Percentiles rank a stretch among this genome's conserved stretches.
Evolutionary conservation across 2,113 vertebrate genomes (phyloP).

Genomic region (Vidua macroura): DNA sequence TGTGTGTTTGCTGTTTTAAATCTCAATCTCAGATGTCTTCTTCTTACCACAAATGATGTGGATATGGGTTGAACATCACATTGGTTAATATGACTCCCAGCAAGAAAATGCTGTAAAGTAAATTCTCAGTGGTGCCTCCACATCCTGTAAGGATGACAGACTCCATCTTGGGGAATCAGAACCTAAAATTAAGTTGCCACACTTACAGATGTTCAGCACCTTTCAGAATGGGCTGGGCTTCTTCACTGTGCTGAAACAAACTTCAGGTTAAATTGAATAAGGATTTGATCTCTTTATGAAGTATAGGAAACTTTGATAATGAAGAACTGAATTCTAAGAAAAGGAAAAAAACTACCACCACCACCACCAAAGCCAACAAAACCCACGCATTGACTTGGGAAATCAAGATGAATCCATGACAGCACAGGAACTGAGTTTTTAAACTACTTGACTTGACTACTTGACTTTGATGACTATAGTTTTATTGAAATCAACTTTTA

Average conservation of each 20-base stretch:
- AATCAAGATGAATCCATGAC: neutral
- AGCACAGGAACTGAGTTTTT: neutral
- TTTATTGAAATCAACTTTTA: neutral
- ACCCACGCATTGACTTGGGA: neutral
- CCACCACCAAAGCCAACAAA: neutral
- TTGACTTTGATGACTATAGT: neutral
- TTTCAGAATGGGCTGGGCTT: neutral
- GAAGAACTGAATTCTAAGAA: neutral
- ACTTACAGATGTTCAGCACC: neutral
- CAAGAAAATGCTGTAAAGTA: neutral
- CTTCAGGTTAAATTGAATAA: neutral
- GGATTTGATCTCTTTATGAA: neutral
- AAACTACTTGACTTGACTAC: neutral
- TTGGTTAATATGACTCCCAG: neutral
- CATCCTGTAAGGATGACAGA: neutral
- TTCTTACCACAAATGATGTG: neutral
- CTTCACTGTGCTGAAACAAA: neutral
- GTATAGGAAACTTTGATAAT: neutral
- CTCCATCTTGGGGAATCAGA: neutral
- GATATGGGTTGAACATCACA: neutral
- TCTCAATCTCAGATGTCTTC: neutral
- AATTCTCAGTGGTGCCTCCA: neutral
- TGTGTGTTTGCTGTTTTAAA: neutral
- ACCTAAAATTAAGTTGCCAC: slow-evolving; percentile 7
- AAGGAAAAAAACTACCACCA: neutral